phyloP scores from a whole-genome alignment of 2,113 vertebrate species.

The Athene noctua region DNA sequence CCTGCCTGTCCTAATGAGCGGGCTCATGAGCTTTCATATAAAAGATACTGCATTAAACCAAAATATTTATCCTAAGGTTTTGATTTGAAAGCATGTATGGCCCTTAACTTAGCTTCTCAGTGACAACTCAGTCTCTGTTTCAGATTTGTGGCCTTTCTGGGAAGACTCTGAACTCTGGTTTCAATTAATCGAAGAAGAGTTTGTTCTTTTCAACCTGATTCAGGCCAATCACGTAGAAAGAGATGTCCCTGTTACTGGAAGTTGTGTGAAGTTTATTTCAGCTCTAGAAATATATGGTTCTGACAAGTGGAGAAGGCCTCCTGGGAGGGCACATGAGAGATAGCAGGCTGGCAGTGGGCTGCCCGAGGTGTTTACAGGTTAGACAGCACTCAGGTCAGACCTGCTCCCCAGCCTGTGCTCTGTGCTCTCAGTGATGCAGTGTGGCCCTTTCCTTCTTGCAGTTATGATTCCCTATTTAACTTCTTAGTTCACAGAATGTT shows the following conservation, averaged over 20 bases:
- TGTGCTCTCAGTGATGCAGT: background rate
- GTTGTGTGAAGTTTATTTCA: background rate
- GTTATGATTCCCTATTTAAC: background rate
- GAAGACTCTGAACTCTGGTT: background rate
- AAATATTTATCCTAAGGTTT: background rate
- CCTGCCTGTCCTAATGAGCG: background rate
- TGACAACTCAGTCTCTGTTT: background rate
- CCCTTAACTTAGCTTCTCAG: background rate
- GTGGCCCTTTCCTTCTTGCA: background rate
- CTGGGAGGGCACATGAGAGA: background rate
- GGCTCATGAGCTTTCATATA: background rate
- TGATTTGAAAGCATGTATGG: background rate
- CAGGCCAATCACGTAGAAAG: background rate
- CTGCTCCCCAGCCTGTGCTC: background rate
- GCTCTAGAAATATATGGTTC: background rate
- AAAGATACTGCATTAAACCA: background rate
- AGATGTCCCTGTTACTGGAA: background rate
- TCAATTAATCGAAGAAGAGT: background rate
- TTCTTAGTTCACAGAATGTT: constrained; percentile 7
- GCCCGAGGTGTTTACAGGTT: background rate
- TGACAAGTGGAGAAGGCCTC: background rate
- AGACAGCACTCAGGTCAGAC: background rate
- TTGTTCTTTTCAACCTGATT: background rate
- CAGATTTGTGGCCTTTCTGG: background rate
- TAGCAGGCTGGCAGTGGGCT: background rate